Base-by-base conservation (phyloP, 2,888 invertebrate species). In the Stomorhina lunata region DNA sequence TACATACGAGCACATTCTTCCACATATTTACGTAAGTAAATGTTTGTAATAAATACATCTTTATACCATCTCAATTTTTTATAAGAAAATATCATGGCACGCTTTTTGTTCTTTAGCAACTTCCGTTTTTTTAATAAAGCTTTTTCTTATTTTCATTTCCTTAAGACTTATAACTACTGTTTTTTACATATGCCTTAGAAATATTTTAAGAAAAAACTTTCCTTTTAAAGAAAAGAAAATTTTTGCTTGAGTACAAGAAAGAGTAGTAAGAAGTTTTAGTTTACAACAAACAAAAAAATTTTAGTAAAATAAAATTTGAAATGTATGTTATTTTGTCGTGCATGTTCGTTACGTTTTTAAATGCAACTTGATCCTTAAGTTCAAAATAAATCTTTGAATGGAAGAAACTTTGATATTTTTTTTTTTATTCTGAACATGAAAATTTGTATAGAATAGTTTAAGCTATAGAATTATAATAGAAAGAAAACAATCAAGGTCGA, bases 51-150 rank as follows among this genome's bases (percentile, higher is more conserved):
- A n/a, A n/a, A n/a, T n/a, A n/a, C n/a, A n/a, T n/a, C n/a, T n/a
- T n/a, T n/a, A n/a, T n/a, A n/a, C n/a, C n/a, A n/a, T n/a, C n/a
- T n/a, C n/a, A n/a, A n/a, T 32, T 63, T 15, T 29, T n/a, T 20
- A 20, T 10, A 10, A 65, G 4, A 29, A 61, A 55, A 53, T 29
- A 68, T 29, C 20, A 15, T 72, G 57, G 65, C 50, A 65, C 45
- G 65, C 43, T 63, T 69, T 37, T 63, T 53, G 45, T 79, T 22
- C 57, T 71, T 77, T 22, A 32, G 61, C 25, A 69, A 77, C 50
- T 69, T 77, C 43, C 53, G 25, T 61, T 76, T 45, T 37, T 10
- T 15, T 45, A n/a, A n/a, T n/a, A n/a, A n/a, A n/a, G 1, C 40
- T 1, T 66, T 66, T 32, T 65, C 7, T 10, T 34, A 32, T 20